Base-by-base conservation (phyloP, 1,140 invertebrate species). In the Heliconius eleuchia region DNA sequence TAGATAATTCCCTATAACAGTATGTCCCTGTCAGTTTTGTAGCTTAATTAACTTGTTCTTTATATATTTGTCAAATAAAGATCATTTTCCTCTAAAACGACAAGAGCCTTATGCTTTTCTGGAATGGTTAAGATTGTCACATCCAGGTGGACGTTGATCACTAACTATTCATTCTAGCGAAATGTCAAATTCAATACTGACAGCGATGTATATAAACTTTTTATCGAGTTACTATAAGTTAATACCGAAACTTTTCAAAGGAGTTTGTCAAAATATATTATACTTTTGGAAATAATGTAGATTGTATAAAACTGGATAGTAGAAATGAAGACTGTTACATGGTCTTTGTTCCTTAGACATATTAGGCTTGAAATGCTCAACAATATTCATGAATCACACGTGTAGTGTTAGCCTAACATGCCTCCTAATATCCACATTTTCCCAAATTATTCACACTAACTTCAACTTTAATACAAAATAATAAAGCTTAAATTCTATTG, bases 141-240 rank as follows among this genome's bases (percentile, higher is more conserved):
- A 85, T 82, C 78, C 87, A 89, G 86, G 87, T 89, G 86, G 84
- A 85, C 79, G 83, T 85, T 82, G 78, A 83, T 82, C 82, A 85
- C 84, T 86, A 86, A 87, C 84, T 87, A 87, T 87, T 85, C 83
- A 86, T 87, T 88, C 82, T 86, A 87, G 85, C 86, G 75, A 78
- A 83, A 89, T 85, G 84, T 86, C 87, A 88, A 88, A 88, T 87
- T 83, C 87, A 85, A 85, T 89, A 86, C 77, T 57, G 74, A 71
- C 55, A 71, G 71, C 7, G 30, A 19, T 19, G 19, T 72, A 72
- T 66, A 27, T 11, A 66, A 66, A 66, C 60, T 66, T 66, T 66
- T 66, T 30, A 66, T 16, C 0, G n/a, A 66, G n/a, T 16, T 66
- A 16, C 16, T 27, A 27, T 27, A 66, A 30, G 27, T 66, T 66